These are phyloP conservation scores for Leptogaster cylindrica DNA, from an alignment of 2,888 invertebrate genomes.

Conservation along the genomic window DNA sequence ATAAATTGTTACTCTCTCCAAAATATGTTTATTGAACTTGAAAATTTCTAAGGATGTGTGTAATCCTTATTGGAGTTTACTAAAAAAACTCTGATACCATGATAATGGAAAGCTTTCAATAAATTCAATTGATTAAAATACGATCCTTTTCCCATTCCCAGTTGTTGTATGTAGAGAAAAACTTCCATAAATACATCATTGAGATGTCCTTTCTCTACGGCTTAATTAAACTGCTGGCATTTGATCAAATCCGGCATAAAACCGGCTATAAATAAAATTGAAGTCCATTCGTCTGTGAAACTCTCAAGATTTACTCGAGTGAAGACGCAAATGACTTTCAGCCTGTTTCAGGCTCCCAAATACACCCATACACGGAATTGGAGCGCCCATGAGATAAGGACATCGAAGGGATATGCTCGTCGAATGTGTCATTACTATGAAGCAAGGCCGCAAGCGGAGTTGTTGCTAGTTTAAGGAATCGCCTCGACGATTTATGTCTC, in stretches of 20 bases:
- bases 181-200: background rate
- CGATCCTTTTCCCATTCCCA: no score
- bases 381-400: slow-evolving; percentile 8
- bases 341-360: slow-evolving; percentile 20
- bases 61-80: no score
- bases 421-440: slow-evolving; percentile 17
- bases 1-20: no score
- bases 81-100: no score
- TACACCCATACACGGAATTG: slow-evolving; percentile 27
- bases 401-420: slow-evolving; percentile 25
- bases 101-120: no score
- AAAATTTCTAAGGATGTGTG: no score
- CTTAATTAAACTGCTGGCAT: slow-evolving; percentile 40
- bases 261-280: slow-evolving; percentile 36
- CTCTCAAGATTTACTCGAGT: slow-evolving; percentile 35
- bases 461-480: background rate
- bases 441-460: background rate
- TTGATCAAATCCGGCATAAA: slow-evolving; percentile 37
- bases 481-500: slow-evolving; percentile 10
- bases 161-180: no score
- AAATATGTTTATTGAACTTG: no score
- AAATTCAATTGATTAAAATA: no score
- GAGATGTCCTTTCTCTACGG: background rate
- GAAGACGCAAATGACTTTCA: background rate
- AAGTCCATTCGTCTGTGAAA: slow-evolving; percentile 30